phyloP scores from a whole-genome alignment of 2,888 invertebrate species.

The Strigamia transsilvanica region DNA sequence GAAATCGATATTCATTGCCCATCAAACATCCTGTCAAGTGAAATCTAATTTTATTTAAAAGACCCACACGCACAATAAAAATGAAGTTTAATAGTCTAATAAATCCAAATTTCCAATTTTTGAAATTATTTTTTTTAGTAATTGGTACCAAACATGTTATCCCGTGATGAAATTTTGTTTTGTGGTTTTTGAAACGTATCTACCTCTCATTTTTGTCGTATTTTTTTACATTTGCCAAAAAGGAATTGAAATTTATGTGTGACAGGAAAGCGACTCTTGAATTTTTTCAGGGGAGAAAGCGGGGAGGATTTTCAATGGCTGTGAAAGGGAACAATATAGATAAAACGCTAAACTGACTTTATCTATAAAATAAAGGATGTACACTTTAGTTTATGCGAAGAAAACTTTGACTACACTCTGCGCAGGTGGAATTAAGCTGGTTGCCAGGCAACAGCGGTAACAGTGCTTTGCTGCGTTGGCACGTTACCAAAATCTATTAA shows the following conservation, averaged over 20 bases:
- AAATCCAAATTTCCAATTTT: no score
- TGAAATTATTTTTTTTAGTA: no score
- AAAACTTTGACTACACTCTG: neutral
- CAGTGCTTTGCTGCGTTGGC: slow-evolving; percentile 12
- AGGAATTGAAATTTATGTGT: neutral
- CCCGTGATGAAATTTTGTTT: no score
- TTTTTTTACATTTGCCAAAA: neutral
- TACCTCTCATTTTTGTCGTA: neutral
- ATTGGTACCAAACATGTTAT: no score
- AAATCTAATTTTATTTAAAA: neutral
- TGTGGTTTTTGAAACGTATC: no score
- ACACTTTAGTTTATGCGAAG: neutral
- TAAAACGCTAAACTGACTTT: neutral
- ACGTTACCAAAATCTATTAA: slow-evolving; percentile 17
- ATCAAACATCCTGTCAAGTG: slow-evolving; percentile 1
- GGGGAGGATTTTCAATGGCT: neutral
- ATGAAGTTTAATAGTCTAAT: no score
- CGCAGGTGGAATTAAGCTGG: neutral
- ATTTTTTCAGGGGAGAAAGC: neutral
- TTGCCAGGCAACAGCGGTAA: neutral
- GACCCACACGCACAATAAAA: neutral
- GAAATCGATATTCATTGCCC: neutral
- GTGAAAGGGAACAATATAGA: neutral
- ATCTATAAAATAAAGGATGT: slow-evolving; percentile 8
- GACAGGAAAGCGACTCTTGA: neutral